These are phyloP conservation scores for Biston betularia DNA, from an alignment of 2,888 invertebrate species.

Conservation along the genomic window DNA sequence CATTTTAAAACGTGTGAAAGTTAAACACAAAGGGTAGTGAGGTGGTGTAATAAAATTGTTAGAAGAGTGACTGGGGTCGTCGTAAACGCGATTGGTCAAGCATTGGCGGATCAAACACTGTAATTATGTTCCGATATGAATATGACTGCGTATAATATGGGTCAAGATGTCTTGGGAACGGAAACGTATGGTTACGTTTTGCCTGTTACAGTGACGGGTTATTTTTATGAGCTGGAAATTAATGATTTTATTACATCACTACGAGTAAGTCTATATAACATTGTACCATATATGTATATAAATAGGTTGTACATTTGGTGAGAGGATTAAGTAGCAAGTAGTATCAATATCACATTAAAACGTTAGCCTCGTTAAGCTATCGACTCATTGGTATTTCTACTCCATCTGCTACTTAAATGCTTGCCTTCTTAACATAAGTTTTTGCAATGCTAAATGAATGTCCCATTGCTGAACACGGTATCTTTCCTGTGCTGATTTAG, in stretches of 20 bases:
- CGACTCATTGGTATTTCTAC: slow-evolving; percentile 11
- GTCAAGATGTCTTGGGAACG: slow-evolving; percentile 80
- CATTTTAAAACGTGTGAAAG: slow-evolving; percentile 83
- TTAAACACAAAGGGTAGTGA: slow-evolving; percentile 68
- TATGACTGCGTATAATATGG: slow-evolving; percentile 81
- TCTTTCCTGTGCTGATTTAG: slow-evolving; percentile 16
- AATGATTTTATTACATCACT: slow-evolving; percentile 28
- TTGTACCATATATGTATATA: neutral
- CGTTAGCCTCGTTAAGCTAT: neutral
- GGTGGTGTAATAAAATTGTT: slow-evolving; percentile 64
- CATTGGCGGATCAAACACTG: slow-evolving; percentile 72
- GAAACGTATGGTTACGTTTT: slow-evolving; percentile 54
- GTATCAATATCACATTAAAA: neutral
- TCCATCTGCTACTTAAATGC: slow-evolving; percentile 7
- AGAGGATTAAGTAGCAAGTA: slow-evolving; percentile 10
- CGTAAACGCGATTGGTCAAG: slow-evolving; percentile 81
- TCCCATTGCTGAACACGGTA: slow-evolving; percentile 14
- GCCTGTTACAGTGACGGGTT: slow-evolving; percentile 34
- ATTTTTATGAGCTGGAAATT: slow-evolving; percentile 42
- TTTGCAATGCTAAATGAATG: slow-evolving; percentile 10
- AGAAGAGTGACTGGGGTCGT: slow-evolving; percentile 58
- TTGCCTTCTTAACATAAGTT: slow-evolving; percentile 10
- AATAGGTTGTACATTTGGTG: slow-evolving; percentile 23
- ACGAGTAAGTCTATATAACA: neutral
- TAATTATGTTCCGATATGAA: slow-evolving; percentile 66